Percentiles rank a stretch among this genome's conserved stretches.
Evolutionary conservation across 2,888 invertebrate species (phyloP).

Genomic region (Brachylomia viminalis): DNA sequence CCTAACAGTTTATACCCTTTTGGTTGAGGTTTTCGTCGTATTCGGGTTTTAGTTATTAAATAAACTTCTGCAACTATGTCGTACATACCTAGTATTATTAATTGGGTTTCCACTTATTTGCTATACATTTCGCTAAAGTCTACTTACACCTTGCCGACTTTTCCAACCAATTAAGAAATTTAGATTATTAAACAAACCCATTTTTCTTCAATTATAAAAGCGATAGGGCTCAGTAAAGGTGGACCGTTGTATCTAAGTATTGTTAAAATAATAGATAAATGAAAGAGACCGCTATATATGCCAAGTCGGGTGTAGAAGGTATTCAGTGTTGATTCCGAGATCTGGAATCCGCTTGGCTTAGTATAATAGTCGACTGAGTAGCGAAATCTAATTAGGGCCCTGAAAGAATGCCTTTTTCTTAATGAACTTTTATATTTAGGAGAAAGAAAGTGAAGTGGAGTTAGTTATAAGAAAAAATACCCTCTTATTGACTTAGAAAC

Average conservation of each 20-base stretch:
- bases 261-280: constrained; percentile 4
- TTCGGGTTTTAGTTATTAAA: too few species aligned
- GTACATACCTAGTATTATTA: not conserved
- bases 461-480: not conserved
- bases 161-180: not conserved
- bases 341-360: not conserved
- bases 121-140: not conserved
- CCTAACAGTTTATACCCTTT: too few species aligned
- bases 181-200: too few species aligned
- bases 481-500: not conserved
- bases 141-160: not conserved
- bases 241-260: not conserved
- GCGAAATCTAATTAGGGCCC: not conserved
- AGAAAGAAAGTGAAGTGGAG: not conserved
- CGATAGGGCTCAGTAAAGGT: not conserved
- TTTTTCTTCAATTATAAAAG: not conserved
- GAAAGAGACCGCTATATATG: not conserved
- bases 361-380: not conserved
- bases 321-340: not conserved
- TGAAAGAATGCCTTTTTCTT: not conserved
- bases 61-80: too few species aligned
- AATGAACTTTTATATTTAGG: not conserved
- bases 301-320: not conserved
- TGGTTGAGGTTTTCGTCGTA: too few species aligned
- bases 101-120: not conserved